Percentiles rank a stretch among this genome's conserved stretches.
Evolutionary conservation across 2,888 invertebrate genomes (phyloP).

Genomic region (Sinhomidia bicolor): DNA sequence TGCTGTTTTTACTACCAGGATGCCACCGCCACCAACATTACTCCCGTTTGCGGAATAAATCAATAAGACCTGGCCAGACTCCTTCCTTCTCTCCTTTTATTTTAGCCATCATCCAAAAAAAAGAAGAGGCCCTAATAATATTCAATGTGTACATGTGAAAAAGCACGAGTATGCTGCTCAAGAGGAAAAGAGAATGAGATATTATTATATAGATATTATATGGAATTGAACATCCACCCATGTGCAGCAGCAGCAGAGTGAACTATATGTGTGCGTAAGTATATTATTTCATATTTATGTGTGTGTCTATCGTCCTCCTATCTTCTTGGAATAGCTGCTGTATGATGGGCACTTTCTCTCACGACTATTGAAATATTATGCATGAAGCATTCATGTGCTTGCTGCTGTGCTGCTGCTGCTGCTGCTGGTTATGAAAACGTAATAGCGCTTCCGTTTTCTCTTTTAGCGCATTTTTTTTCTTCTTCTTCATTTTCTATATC

Average conservation of each 20-base stretch:
- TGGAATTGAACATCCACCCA: background rate
- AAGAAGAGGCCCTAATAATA: constrained; percentile 38
- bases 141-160: constrained; percentile 7
- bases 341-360: constrained; percentile 37
- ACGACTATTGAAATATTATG: constrained; percentile 17
- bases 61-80: constrained; percentile 59
- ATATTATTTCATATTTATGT: constrained; percentile 38
- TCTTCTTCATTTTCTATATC: background rate
- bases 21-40: background rate
- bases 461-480: background rate
- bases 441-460: constrained; percentile 21
- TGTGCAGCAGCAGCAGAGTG: background rate
- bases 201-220: too few relatives aligned
- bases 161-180: background rate
- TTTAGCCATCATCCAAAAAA: constrained; percentile 25
- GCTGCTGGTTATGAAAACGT: constrained; percentile 23
- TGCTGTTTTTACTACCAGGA: background rate
- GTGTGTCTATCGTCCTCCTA: background rate
- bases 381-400: background rate
- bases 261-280: constrained; percentile 27
- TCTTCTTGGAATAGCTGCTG: background rate
- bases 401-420: too few relatives aligned
- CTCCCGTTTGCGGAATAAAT: constrained; percentile 58
- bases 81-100: constrained; percentile 36
- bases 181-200: background rate